Evolutionary conservation across 2,113 vertebrate species (phyloP), one percentile per base, ranked within the genome.

Genomic region (Microtus ochrogaster): DNA sequence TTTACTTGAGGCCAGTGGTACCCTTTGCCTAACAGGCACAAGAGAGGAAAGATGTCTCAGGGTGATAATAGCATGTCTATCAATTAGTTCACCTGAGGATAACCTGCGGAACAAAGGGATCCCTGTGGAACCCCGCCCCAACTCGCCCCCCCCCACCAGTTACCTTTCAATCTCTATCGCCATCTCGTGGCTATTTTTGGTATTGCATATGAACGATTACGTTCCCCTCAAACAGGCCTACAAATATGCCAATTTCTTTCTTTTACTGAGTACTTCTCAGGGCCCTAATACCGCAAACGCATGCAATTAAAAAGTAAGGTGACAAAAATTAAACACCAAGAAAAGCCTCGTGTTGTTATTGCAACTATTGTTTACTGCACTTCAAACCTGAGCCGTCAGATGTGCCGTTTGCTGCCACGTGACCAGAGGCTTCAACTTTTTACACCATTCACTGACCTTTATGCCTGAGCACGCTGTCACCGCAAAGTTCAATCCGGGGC

Each of bases 111-210:
- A n/a, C 49, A 24, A 0, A 5, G 44, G 90, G 36, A 14, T 76
- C 72, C 58, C 19, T 26, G 7, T 0, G 1, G 2, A 36, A 47
- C 0, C 9, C 39, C 0, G 5, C 17, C 55, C 55, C 55, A 58
- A 19, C 55, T 5, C 0, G 0, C 17, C 55, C 55, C 55, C 6
- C 17, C 55, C 17, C 55, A 58, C 17, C 55, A 58, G 76, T 85
- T 85, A 77, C 96, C 92, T 92, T 92, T 98, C 97, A 97, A 93
- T 44, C 96, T 95, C 96, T 88, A 78, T 26, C 72, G 84, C 98
- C 98, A 97, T 94, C 98, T 98, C 1, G 97, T 89, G 98, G 97
- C n/a, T 33, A 4, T 0, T 1, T 10, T 65, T 14, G 94, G 82
- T 73, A 97, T 85, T 97, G 85, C 73, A 85, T 7, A 1, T 61